Conservation (phyloP, 2,797 vertebrate genomes). For the Megalops cyprinoides region DNA sequence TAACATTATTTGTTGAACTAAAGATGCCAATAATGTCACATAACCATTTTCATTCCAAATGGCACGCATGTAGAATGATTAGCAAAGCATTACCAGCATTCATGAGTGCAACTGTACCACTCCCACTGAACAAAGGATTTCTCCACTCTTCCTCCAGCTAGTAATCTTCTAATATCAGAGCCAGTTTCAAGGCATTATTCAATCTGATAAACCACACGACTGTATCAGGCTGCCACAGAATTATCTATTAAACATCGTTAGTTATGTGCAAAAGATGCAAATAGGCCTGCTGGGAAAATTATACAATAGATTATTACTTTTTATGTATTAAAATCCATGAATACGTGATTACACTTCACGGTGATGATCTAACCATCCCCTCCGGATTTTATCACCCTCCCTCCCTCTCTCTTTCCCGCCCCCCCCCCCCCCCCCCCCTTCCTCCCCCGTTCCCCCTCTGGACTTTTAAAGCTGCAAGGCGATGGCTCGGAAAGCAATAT, state of each 20-base stretch:
- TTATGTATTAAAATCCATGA: slow-evolving; percentile 35
- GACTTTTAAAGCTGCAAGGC: background rate
- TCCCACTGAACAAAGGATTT: slow-evolving; percentile 14
- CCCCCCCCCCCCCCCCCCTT: too few relatives aligned
- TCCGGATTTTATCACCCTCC: background rate
- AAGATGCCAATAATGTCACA: slow-evolving; percentile 11
- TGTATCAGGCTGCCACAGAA: background rate
- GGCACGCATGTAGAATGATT: slow-evolving; percentile 20
- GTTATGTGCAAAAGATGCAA: slow-evolving; percentile 28
- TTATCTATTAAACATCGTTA: slow-evolving; percentile 24
- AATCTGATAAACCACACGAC: background rate
- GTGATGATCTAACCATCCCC: background rate
- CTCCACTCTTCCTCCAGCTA: slow-evolving; percentile 7
- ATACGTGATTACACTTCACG: slow-evolving; percentile 32
- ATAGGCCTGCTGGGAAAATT: slow-evolving; percentile 28
- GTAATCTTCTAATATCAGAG: background rate
- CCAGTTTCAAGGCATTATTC: slow-evolving; percentile 1
- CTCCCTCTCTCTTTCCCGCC: too few relatives aligned
- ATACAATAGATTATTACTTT: slow-evolving; percentile 35
- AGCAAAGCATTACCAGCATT: slow-evolving; percentile 26
- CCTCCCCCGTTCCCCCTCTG: background rate
- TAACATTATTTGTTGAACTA: slow-evolving; percentile 1
- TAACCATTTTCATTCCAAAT: slow-evolving; percentile 10
- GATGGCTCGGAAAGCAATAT: background rate
- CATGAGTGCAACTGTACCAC: slow-evolving; percentile 26